These are phyloP conservation scores for Eulemur macaco DNA, from an alignment of 2,113 vertebrate genomes.

Conservation along the genomic window DNA sequence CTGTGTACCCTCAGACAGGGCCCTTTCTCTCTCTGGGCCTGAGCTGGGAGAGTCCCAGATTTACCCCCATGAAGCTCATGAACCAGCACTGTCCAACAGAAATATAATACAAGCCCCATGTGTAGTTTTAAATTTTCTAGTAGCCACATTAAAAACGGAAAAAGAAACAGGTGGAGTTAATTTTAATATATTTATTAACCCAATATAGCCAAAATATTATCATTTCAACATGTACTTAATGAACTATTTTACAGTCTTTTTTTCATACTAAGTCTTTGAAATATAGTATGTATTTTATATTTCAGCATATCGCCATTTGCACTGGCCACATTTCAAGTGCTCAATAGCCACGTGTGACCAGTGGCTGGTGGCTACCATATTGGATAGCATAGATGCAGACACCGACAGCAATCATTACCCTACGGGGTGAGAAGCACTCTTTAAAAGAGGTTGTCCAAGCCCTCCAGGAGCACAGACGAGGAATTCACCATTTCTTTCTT, in stretches of 20 bases:
- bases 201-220: background rate
- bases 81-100: background rate
- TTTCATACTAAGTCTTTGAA: background rate
- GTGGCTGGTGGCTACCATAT: background rate
- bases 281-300: background rate
- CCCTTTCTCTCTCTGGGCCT: background rate
- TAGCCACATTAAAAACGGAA: background rate
- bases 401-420: background rate
- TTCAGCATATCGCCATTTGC: background rate
- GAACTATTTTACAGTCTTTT: background rate
- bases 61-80: background rate
- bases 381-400: background rate
- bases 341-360: background rate
- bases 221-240: slow-evolving; percentile 12
- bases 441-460: background rate
- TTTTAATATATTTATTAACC: slow-evolving; percentile 31
- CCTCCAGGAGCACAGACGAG: background rate
- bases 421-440: background rate
- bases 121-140: background rate
- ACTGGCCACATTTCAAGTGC: background rate
- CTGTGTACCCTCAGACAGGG: background rate
- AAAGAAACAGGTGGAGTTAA: slow-evolving; percentile 21
- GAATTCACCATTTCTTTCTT: background rate
- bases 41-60: too few species aligned
- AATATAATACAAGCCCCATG: background rate